phyloP scores from a whole-genome alignment of 2,113 vertebrate genomes.

The Ciconia boyciana region DNA sequence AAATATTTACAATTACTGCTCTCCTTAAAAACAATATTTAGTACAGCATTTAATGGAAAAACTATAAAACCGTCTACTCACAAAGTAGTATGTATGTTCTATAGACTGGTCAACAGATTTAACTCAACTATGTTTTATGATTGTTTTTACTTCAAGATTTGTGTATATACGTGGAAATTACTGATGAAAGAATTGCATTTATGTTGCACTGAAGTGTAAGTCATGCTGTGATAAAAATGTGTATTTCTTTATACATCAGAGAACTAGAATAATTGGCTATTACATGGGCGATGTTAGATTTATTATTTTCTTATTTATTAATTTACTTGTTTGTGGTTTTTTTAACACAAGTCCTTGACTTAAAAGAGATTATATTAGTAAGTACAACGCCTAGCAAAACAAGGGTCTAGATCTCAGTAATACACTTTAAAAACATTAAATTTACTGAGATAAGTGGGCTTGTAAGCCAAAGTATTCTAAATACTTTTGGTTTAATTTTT shows the following conservation, averaged over 20 bases:
- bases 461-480: background rate
- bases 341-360: background rate
- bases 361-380: background rate
- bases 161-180: conserved; percentile 5
- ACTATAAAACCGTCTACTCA: background rate
- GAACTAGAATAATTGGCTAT: conserved; percentile 43
- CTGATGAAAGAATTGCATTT: conserved; percentile 45
- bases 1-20: background rate
- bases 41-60: background rate
- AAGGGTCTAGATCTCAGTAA: background rate
- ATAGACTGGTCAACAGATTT: background rate
- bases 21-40: background rate
- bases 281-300: background rate
- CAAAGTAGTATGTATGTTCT: background rate
- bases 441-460: background rate
- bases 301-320: conserved; percentile 26
- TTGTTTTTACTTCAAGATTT: conserved; percentile 5
- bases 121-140: background rate
- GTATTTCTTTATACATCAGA: conserved; percentile 44
- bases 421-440: background rate
- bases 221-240: conserved; percentile 46
- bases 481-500: background rate
- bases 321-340: background rate
- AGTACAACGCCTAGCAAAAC: background rate
- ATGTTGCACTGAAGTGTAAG: background rate